Percentiles rank a stretch among this genome's conserved stretches.
phyloP scores from a whole-genome alignment of 2,888 invertebrate species.

The Cheilosia variabilis region DNA sequence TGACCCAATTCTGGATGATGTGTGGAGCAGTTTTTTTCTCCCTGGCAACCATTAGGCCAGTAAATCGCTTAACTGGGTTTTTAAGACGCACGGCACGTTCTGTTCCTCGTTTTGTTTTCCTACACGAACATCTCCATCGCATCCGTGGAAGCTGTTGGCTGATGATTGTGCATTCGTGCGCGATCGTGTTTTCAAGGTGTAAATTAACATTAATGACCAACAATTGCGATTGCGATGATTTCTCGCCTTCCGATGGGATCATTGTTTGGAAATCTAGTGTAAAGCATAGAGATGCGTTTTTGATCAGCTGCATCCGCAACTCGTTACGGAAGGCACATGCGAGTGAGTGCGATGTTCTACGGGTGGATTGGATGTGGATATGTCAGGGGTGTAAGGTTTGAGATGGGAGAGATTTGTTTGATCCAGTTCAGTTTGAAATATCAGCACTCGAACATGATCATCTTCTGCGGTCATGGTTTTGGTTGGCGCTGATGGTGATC shows the following conservation, averaged over 20 bases:
- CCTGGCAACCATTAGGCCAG: constrained; percentile 31
- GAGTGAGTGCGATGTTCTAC: not conserved
- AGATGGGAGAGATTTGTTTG: no score
- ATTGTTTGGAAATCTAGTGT: constrained; percentile 10
- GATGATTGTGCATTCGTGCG: constrained; percentile 42
- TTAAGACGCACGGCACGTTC: constrained; percentile 64
- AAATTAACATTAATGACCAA: constrained; percentile 52
- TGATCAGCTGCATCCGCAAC: constrained; percentile 31
- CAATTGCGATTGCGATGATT: constrained; percentile 19
- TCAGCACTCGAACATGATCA: no score
- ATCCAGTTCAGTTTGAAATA: no score
- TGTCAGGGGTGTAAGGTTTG: no score
- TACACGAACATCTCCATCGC: constrained; percentile 17
- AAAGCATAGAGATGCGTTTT: not conserved
- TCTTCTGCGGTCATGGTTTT: no score
- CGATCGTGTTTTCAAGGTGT: constrained; percentile 52
- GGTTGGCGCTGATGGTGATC: no score
- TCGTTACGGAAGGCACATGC: not conserved
- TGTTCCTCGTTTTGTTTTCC: constrained; percentile 24
- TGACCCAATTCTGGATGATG: constrained; percentile 63
- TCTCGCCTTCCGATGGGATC: constrained; percentile 1
- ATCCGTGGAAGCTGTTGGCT: constrained; percentile 24
- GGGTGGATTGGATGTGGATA: no score
- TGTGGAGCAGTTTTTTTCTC: constrained; percentile 8
- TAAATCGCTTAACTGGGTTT: constrained; percentile 70